These are phyloP conservation scores for Saturnia pavonia DNA, from an alignment of 2,888 invertebrate species.

Conservation along the genomic window DNA sequence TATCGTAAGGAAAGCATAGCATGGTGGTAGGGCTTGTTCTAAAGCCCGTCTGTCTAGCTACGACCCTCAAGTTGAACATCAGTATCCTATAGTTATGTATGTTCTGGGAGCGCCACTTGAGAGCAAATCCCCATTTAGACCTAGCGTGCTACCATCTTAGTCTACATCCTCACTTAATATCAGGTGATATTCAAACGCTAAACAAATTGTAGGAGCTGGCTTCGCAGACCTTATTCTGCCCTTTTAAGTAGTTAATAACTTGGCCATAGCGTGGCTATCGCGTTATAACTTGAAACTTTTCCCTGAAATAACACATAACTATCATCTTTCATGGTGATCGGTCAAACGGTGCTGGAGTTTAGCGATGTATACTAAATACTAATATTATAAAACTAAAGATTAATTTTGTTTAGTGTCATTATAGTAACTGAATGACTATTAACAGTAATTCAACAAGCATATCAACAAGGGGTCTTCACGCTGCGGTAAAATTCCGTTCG, in stretches of 20 bases:
- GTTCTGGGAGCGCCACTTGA: not conserved
- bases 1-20: not conserved
- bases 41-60: too few species aligned
- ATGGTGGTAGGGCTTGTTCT: not conserved
- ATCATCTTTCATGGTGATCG: too few species aligned
- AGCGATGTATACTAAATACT: too few species aligned
- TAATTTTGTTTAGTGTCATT: too few species aligned
- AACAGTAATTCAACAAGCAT: not conserved
- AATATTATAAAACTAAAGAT: too few species aligned
- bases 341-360: too few species aligned
- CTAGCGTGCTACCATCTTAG: not conserved
- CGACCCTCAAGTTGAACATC: not conserved
- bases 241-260: too few species aligned
- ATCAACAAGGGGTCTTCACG: not conserved
- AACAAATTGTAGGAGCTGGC: not conserved
- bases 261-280: too few species aligned
- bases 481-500: not conserved
- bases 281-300: too few species aligned
- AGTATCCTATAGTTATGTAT: not conserved
- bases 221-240: too few species aligned
- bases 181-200: not conserved
- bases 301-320: too few species aligned
- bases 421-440: too few species aligned
- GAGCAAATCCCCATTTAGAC: not conserved
- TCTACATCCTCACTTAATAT: not conserved